phyloP scores from a whole-genome alignment of 2,113 vertebrate species.

The Neogale vison region DNA sequence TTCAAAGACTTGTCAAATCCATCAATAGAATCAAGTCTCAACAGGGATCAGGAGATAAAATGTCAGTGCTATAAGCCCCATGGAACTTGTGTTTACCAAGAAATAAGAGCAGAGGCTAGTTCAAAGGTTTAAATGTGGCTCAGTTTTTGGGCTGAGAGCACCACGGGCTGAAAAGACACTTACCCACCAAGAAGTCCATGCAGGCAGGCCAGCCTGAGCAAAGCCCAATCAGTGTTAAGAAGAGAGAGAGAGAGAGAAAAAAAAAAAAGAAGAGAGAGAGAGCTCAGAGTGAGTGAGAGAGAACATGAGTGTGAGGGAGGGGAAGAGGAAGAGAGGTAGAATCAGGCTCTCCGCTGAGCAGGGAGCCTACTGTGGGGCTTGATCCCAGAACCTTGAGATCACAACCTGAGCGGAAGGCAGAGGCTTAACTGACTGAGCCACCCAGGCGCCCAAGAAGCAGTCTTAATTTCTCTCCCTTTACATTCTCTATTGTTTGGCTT shows the following conservation, averaged over 20 bases:
- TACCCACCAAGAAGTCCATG: background rate
- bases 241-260: no score
- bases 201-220: background rate
- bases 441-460: background rate
- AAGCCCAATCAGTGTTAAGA: background rate
- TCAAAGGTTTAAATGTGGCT: background rate
- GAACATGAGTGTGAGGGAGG: no score
- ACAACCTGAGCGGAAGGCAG: no score
- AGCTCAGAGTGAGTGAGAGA: no score
- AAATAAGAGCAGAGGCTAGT: background rate
- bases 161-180: background rate
- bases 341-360: no score
- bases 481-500: background rate
- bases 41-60: slow-evolving; percentile 6
- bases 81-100: background rate
- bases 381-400: no score
- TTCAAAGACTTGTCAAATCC: slow-evolving; percentile 15
- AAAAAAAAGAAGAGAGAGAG: no score
- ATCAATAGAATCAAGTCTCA: background rate
- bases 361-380: no score
- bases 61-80: background rate
- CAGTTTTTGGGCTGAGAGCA: background rate
- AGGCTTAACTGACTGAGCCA: background rate
- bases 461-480: background rate
- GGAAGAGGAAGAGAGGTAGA: no score